Base-by-base conservation (phyloP, 2,797 vertebrate genomes). In the Melanotaenia trifasciata region DNA sequence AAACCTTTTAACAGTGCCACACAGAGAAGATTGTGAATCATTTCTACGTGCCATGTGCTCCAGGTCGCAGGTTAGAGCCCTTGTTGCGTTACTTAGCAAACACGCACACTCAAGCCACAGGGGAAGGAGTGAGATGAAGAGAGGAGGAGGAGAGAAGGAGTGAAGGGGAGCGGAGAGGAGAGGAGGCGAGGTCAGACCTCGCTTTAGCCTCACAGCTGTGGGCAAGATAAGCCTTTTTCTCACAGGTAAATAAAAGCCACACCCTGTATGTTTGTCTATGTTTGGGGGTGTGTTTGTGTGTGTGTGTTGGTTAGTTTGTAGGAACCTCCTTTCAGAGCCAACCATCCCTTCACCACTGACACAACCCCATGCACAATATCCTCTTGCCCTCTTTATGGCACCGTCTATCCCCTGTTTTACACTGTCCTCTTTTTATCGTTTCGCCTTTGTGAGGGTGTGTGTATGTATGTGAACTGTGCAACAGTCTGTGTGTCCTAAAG, bases 151-250 rank as follows among this genome's bases (percentile, higher is more conserved):
- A 58, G 72, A 81, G 72, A 63, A 86, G 75, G 68, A 76, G 70
- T 56, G 73, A 40, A 82, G 80, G 73, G 66, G 80, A 81, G 70
- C 57, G 30, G 30, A 30, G 30, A 30, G n/a, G n/a, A n/a, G n/a
- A n/a, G 79, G 80, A 84, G 87, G 78, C n/a, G 72, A 92, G 93
- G 92, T 93, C 93, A 94, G 90, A 88, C 90, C 91, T 90, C 86
- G 92, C 91, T 94, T 94, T 94, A 94, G 89, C 93, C 93, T 94
- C 94, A 92, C 94, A 95, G 93, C 86, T 87, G 90, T 73, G 78
- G 87, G 77, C 53, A n/a, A 87, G 88, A 91, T 93, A 93, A 93
- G 89, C 89, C 88, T 85, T 89, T 89, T 90, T 83, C 90, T 89
- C 82, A 75, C 90, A 87, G 91, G 87, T 92, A 87, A 89, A 92